Conservation (phyloP, 2,113 vertebrate species). For the Pygoscelis antarcticus region DNA sequence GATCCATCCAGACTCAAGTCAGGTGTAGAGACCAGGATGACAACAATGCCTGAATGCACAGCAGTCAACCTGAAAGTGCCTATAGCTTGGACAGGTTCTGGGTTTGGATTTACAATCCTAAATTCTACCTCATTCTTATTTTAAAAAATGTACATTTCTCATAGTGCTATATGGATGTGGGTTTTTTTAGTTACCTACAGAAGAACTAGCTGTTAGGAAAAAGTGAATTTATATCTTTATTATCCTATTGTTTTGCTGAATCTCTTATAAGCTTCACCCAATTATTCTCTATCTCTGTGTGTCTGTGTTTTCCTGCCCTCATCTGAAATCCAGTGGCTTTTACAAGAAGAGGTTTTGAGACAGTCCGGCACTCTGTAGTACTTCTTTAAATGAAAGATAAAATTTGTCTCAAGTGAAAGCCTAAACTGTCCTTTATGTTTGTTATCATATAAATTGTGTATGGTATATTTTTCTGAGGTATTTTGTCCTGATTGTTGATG, state of each 20-base stretch:
- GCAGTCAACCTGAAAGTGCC: neutral
- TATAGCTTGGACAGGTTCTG: neutral
- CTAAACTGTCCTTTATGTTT: neutral
- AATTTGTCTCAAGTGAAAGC: neutral
- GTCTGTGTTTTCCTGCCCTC: neutral
- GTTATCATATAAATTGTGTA: neutral
- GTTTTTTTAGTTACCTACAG: neutral
- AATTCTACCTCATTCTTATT: neutral
- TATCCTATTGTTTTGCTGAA: neutral
- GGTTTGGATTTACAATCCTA: neutral
- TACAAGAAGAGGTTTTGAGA: neutral
- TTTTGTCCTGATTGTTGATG: neutral
- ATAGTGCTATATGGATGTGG: neutral
- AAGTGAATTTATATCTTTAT: neutral
- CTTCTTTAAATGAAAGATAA: neutral
- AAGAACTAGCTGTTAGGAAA: neutral
- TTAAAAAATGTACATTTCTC: neutral
- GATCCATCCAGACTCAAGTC: neutral
- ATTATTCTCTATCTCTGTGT: neutral
- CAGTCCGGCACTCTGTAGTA: neutral
- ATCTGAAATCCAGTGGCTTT: neutral
- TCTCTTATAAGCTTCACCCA: neutral
- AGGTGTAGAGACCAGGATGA: neutral
- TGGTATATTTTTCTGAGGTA: neutral
- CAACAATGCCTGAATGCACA: neutral